Base-by-base conservation (phyloP, 1,140 invertebrate species). In the Aplysia californica region DNA sequence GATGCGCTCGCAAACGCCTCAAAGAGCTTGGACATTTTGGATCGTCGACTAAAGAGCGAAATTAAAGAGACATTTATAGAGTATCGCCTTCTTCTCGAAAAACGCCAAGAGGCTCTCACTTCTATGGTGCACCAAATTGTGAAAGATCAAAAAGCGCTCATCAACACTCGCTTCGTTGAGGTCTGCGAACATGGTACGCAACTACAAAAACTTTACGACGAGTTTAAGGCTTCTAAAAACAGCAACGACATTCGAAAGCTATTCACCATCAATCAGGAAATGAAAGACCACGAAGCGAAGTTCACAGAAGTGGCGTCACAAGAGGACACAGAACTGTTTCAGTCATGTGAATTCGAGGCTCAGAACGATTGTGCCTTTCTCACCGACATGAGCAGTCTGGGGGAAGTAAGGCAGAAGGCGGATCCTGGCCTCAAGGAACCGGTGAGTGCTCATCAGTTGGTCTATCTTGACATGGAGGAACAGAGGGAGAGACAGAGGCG, bases 51-150 rank as follows among this genome's bases (percentile, higher is more conserved):
- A 0, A 79, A 80, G n/a, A 72, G 66, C 39, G 79, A 83, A 50
- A 86, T 87, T 33, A 86, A 86, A 67, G 86, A 87, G 56, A 86
- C 85, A 0, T 87, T 87, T 66, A 87, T 87, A 21, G 86, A 87
- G 64, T 87, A 83, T 67, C 76, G 85, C 65, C 77, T 87, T n/a
- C 77, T 86, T 0, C 64, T 87, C 39, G 86, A 87, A 56, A 80
- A 82, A 50, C 44, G 85, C 38, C 85, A 87, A 65, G 85, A 87
- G 35, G 84, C 83, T 0, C 80, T 85, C 31, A 84, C 83, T 1
- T 71, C 78, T 10, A 84, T 82, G 31, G 61, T 86, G 20, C 80
- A 79, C 15, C 82, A 86, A 31, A 80, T 80, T 21, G 72, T 86
- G 10, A 78, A 85, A 68, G 85, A 83, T 61, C 84, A 86, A 61